phyloP scores from a whole-genome alignment of 2,888 invertebrate genomes.

The Nomada hirtipes region DNA sequence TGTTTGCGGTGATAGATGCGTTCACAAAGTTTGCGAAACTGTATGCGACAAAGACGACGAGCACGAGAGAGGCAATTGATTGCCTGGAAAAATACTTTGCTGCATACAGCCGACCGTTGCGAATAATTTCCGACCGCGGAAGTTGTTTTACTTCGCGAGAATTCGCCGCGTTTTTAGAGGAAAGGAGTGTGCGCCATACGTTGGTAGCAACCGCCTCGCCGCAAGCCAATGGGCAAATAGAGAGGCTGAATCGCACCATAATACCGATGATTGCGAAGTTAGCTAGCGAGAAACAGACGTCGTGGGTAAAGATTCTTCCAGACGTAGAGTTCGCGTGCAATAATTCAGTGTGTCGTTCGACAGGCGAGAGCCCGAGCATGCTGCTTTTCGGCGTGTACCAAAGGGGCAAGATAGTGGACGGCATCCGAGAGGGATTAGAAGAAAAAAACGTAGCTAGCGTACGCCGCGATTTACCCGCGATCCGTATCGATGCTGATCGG shows the following conservation, averaged over 20 bases:
- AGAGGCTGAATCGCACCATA: slow-evolving; percentile 53
- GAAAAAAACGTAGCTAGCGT: not conserved
- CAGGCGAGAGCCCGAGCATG: not conserved
- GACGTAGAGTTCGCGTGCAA: slow-evolving; percentile 5
- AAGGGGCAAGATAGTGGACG: not conserved
- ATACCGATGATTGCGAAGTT: slow-evolving; percentile 41
- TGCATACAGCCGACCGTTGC: slow-evolving; percentile 60
- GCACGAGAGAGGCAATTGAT: slow-evolving; percentile 50
- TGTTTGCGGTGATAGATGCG: too few species aligned
- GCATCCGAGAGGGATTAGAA: not conserved
- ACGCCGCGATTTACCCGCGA: not conserved
- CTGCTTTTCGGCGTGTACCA: slow-evolving; percentile 6
- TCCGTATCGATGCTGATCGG: not conserved
- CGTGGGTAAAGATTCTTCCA: not conserved
- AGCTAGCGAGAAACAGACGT: not conserved
- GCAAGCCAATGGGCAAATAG: too few species aligned
- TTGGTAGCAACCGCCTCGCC: slow-evolving; percentile 15
- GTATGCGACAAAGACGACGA: too few species aligned
- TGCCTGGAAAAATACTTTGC: slow-evolving; percentile 61
- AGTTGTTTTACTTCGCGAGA: slow-evolving; percentile 70
- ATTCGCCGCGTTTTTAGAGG: slow-evolving; percentile 68
- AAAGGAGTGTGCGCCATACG: slow-evolving; percentile 8
- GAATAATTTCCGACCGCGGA: slow-evolving; percentile 73
- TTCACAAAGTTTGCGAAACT: too few species aligned
- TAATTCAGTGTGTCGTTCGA: not conserved